Percentiles rank a stretch among this genome's conserved stretches.
Evolutionary conservation across 2,888 invertebrate species (phyloP).

Genomic region (Proisotoma minuta): DNA sequence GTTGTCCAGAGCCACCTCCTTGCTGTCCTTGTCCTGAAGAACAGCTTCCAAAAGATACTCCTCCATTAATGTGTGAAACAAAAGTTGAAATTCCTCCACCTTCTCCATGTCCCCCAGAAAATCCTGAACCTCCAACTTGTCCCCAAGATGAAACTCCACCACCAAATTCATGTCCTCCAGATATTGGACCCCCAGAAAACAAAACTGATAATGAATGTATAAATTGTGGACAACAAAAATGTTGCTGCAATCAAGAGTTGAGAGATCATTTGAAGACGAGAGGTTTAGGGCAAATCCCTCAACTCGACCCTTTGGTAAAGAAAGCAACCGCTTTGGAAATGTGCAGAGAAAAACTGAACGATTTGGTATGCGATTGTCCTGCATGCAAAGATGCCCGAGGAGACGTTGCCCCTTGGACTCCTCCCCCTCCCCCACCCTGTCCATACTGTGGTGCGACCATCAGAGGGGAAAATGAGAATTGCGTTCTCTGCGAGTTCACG

Average conservation of each 20-base stretch:
- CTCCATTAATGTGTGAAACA: no score
- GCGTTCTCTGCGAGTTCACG: not conserved
- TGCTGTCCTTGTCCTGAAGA: not conserved
- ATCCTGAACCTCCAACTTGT: not conserved
- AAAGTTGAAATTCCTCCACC: no score
- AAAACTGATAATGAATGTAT: not conserved
- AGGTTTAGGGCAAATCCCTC: not conserved
- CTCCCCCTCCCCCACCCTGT: not conserved
- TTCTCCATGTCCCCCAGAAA: conserved; percentile 11
- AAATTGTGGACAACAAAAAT: not conserved
- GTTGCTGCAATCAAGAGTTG: not conserved
- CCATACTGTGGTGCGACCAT: not conserved
- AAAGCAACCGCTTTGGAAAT: not conserved
- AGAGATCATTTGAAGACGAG: not conserved
- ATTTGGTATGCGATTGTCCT: not conserved
- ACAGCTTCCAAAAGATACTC: not conserved
- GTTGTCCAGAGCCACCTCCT: not conserved
- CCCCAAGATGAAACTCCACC: not conserved
- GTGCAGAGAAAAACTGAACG: not conserved
- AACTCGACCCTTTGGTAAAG: not conserved
- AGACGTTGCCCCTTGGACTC: no score
- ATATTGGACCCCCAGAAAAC: not conserved
- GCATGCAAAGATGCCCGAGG: no score
- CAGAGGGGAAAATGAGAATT: not conserved
- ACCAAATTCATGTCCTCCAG: no score